Evolutionary conservation across 2,797 vertebrate genomes (phyloP).

Genomic region (Microctenopoma stevenorrisi): DNA sequence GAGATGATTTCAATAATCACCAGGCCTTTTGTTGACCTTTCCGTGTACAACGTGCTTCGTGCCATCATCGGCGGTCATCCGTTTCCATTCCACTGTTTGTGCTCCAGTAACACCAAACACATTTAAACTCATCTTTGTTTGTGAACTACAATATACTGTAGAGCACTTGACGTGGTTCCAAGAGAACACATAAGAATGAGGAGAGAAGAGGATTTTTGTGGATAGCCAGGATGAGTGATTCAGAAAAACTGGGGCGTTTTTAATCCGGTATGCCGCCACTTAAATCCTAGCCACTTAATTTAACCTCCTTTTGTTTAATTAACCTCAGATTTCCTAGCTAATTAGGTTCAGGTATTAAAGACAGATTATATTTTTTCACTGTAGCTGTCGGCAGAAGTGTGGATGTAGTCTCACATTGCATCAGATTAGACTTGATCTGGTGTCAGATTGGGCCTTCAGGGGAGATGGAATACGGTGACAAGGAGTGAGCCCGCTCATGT

Average conservation of each 20-base stretch:
- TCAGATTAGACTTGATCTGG: conserved; percentile 65
- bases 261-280: conserved; percentile 75
- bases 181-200: conserved; percentile 48
- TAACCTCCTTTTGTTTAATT: conserved; percentile 84
- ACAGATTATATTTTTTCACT: conserved; percentile 65
- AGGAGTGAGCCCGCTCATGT: conserved; percentile 1
- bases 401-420: conserved; percentile 38
- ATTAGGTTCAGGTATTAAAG: conserved; percentile 82
- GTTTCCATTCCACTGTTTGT: neutral
- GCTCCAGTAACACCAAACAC: neutral
- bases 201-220: conserved; percentile 53
- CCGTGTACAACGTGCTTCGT: neutral
- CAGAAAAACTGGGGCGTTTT: conserved; percentile 61
- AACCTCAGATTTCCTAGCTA: conserved; percentile 81
- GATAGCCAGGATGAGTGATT: conserved; percentile 66
- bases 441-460: conserved; percentile 62
- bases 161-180: conserved; percentile 13
- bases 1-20: conserved; percentile 55
- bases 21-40: conserved; percentile 55
- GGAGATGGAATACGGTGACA: conserved; percentile 26
- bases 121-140: neutral
- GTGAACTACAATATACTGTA: neutral
- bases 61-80: neutral
- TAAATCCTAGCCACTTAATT: conserved; percentile 82
- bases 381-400: conserved; percentile 56